Base-by-base conservation (phyloP, 1,140 invertebrate species). In the Lethrus apterus region DNA sequence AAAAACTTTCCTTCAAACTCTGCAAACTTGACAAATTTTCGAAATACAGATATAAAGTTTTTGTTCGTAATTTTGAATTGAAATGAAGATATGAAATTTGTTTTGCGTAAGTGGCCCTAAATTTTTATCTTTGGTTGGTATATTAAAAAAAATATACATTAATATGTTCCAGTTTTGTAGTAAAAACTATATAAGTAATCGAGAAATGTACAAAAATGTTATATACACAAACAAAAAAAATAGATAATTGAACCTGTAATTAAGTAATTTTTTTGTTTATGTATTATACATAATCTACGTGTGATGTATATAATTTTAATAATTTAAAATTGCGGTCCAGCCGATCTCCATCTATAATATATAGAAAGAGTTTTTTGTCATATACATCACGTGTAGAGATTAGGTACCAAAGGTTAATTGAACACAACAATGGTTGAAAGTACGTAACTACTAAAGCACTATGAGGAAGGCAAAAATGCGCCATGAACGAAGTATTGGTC, bases 111-210 rank as follows among this genome's bases (percentile, higher is more conserved):
- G 35, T 48, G 51, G 52, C 52, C 52, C 54, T 62, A 63, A 59
- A 59, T 57, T 60, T 64, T 64, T 64, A 43, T 66, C 64, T 66
- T 66, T 66, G 64, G 64, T 66, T 58, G 61, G 62, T 63, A 66
- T 65, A 65, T 63, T 63, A 52, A 65, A 63, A 26, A 63, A 63
- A 62, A 63, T 60, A 63, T 64, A 63, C 59, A 52, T 55, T 59
- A 51, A 48, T 56, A 55, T 54, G 44, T 55, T 63, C 51, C 58
- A 60, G 61, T 62, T 65, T 65, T 62, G 46, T 62, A 63, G 59
- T 65, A 65, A 63, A 60, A 62, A 62, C 63, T 55, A 52, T 51
- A 55, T 60, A 63, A 58, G 46, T 45, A 62, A 49, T 51, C 52
- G 19, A 41, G 38, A 41, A 58, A 57, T 59, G 48, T 61, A 64